Conservation (phyloP, 2,888 invertebrate genomes). For the Belgica antarctica region DNA sequence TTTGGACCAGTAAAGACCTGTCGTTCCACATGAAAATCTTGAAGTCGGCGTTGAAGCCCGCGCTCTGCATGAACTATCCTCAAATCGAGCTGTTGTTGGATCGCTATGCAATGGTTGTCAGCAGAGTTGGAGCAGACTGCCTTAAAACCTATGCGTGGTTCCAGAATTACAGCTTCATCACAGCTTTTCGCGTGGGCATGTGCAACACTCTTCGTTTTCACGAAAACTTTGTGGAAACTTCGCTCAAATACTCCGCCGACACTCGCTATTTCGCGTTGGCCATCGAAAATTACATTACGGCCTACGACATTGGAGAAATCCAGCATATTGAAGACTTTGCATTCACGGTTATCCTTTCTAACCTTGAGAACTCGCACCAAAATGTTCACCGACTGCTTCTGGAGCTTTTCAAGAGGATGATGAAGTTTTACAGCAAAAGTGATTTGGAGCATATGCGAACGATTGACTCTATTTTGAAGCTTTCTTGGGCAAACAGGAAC, state of each 20-base stretch:
- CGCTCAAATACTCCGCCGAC: not conserved
- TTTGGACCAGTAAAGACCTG: not conserved
- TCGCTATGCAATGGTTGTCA: not conserved
- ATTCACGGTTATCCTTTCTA: not conserved
- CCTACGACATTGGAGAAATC: not conserved
- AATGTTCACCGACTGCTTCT: conserved; percentile 15
- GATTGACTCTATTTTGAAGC: not conserved
- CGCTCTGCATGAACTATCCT: not conserved
- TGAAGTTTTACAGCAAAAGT: not conserved
- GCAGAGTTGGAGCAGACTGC: not conserved
- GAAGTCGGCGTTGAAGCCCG: conserved; percentile 7
- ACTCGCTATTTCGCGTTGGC: conserved; percentile 8
- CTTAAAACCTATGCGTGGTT: not conserved
- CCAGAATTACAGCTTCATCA: not conserved
- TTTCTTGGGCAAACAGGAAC: conserved; percentile 17
- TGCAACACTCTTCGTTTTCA: not conserved
- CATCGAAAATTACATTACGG: conserved; percentile 25
- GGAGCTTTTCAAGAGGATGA: not conserved
- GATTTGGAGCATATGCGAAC: not conserved
- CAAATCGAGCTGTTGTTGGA: not conserved
- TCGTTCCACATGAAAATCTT: not conserved
- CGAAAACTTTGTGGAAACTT: conserved; percentile 3
- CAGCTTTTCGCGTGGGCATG: not conserved
- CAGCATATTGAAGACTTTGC: not conserved
- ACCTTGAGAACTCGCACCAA: conserved; percentile 10